phyloP scores from a whole-genome alignment of 1,140 invertebrate species.

The Homarus americanus region DNA sequence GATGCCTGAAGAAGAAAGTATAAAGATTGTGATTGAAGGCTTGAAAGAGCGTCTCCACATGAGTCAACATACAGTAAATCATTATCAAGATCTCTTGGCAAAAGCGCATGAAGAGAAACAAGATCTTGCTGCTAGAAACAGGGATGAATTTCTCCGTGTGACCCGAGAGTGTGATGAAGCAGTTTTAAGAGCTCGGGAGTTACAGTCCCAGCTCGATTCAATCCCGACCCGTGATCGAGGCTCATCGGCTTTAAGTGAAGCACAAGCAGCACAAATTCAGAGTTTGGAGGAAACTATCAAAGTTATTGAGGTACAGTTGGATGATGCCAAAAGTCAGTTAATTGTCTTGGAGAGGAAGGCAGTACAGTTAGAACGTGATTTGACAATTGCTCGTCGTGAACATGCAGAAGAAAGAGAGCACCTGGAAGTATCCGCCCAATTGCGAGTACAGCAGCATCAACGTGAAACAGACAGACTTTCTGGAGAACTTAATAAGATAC shows the following conservation, averaged over 20 bases:
- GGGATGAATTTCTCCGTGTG: constrained; percentile 39
- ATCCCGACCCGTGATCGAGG: constrained; percentile 41
- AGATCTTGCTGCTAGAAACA: constrained; percentile 15
- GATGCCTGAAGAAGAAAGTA: constrained; percentile 45
- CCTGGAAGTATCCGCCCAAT: constrained; percentile 53
- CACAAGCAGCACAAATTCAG: constrained; percentile 52
- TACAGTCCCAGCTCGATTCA: constrained; percentile 47
- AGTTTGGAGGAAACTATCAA: constrained; percentile 49
- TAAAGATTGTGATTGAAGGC: constrained; percentile 45
- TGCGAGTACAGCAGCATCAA: constrained; percentile 50
- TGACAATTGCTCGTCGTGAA: constrained; percentile 48
- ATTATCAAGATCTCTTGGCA: constrained; percentile 59
- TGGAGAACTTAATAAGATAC: constrained; percentile 39
- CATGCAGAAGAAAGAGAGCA: constrained; percentile 63
- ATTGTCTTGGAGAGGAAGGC: constrained; percentile 37
- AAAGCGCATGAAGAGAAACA: constrained; percentile 57
- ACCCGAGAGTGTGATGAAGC: constrained; percentile 40
- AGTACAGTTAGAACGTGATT: constrained; percentile 49
- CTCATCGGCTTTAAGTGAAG: constrained; percentile 30
- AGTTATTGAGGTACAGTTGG: constrained; percentile 35
- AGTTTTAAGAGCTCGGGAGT: constrained; percentile 18
- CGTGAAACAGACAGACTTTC: constrained; percentile 55
- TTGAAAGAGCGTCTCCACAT: constrained; percentile 55
- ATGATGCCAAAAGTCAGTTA: constrained; percentile 28
- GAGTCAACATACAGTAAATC: constrained; percentile 53